These are phyloP conservation scores for Miltochrista miniata DNA, from an alignment of 2,888 invertebrate species.

Conservation along the genomic window DNA sequence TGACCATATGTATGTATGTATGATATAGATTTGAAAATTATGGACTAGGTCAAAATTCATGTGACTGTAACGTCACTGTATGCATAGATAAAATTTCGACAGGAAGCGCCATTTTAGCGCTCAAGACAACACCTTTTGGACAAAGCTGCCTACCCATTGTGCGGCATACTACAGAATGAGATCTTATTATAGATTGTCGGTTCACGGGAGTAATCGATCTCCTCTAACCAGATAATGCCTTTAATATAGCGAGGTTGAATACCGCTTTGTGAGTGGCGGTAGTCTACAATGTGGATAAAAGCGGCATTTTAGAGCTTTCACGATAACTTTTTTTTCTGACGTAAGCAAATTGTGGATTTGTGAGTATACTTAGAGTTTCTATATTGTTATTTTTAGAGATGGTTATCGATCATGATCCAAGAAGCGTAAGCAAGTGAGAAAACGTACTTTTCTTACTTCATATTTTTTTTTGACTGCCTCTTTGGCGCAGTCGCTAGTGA, in stretches of 20 bases:
- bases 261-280: constrained; percentile 25
- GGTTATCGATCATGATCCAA: no score
- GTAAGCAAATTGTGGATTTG: constrained; percentile 17
- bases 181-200: constrained; percentile 64
- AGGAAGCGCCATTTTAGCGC: constrained; percentile 33
- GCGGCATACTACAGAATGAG: constrained; percentile 51
- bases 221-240: constrained; percentile 42
- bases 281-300: constrained; percentile 31
- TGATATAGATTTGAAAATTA: no score
- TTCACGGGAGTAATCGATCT: constrained; percentile 51
- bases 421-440: neutral
- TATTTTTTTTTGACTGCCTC: no score
- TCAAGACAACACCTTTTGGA: constrained; percentile 32
- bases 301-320: constrained; percentile 36
- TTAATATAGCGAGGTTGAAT: constrained; percentile 40
- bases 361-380: neutral
- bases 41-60: no score
- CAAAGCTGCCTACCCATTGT: constrained; percentile 47
- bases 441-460: neutral
- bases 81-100: neutral
- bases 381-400: constrained; percentile 4
- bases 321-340: constrained; percentile 7
- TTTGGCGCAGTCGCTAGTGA: no score
- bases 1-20: no score
- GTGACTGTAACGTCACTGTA: no score